Percentiles rank a stretch among this genome's conserved stretches.
These are phyloP conservation scores for Gallinago jamesoni DNA, from an alignment of 2,113 vertebrate genomes.

Conservation along the genomic window DNA sequence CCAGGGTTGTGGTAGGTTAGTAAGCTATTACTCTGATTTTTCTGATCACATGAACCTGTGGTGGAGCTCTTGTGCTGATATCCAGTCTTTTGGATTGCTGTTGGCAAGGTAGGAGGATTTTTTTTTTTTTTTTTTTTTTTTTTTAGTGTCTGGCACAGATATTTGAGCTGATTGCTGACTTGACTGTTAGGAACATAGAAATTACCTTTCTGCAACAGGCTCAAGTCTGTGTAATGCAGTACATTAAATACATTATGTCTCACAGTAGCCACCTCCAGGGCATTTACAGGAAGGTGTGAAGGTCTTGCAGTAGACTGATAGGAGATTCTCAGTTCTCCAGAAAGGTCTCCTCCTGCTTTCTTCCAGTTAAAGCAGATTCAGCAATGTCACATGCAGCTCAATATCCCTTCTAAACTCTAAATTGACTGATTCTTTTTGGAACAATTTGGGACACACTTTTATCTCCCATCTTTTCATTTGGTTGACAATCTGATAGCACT, in stretches of 20 bases:
- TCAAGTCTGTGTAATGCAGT: background rate
- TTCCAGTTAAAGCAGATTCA: background rate
- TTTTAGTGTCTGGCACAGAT: background rate
- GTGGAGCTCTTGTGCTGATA: background rate
- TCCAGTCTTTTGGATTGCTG: background rate
- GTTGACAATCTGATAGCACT: background rate
- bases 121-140: background rate
- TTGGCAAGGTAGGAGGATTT: background rate
- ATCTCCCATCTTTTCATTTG: background rate
- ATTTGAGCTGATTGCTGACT: background rate
- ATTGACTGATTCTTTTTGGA: background rate
- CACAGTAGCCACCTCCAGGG: background rate
- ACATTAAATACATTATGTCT: background rate
- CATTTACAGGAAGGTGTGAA: background rate
- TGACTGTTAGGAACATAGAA: background rate
- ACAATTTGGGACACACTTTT: background rate
- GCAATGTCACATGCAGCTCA: background rate
- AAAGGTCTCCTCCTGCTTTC: background rate
- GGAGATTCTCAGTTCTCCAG: background rate
- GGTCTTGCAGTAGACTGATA: background rate
- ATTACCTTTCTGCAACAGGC: background rate
- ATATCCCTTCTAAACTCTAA: background rate
- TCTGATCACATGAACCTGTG: background rate
- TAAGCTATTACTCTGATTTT: background rate
- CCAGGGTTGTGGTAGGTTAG: background rate